Evolutionary conservation across 1,140 invertebrate genomes (phyloP), one percentile per base, ranked within the genome.

Genomic region (Drosophila simulans): DNA sequence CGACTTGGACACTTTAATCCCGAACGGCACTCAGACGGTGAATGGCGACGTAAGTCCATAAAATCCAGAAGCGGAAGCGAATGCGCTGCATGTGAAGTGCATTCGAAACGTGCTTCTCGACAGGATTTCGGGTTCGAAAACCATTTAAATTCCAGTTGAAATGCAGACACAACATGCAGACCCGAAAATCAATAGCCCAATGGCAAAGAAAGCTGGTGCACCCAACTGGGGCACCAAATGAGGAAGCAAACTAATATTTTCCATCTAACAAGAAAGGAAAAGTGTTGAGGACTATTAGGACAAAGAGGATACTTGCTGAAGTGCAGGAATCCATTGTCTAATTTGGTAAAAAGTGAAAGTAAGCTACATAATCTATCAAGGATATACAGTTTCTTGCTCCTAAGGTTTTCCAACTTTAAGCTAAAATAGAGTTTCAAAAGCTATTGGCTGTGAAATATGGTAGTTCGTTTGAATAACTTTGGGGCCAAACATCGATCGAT

Each of bases 101-200:
- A 70, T 70, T 70, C 51, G 68, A 70, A 70, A 70, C 68, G 68
- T 70, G 68, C 68, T 70, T 37, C 64, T 76, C 58, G 62, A 45
- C 55, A 54, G 64, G 52, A 81, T 42, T 51, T 71, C 58, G 52
- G 37, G 60, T 60, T 46, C 40, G 40, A 43, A 73, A 66, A 63
- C 46, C 71, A 83, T 71, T 83, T 76, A 75, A 80, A 83, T 62
- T 56, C 56, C 60, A 62, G 65, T 66, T 69, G 59, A 75, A 83
- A 52, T 51, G 55, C 43, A 66, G 59, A 66, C 72, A 56, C 71
- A 75, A 58, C 76, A 31, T 4, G 39, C 55, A 40, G 40, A n/a
- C 27, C 20, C n/a, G 31, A 63, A 73, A 73, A 65, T 49, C 71
- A 62, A 76, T 55, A 58, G 37, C 25, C 48, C 35, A 31, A 3